Conservation (phyloP, 2,888 invertebrate species). For the Pollenia angustigena region DNA sequence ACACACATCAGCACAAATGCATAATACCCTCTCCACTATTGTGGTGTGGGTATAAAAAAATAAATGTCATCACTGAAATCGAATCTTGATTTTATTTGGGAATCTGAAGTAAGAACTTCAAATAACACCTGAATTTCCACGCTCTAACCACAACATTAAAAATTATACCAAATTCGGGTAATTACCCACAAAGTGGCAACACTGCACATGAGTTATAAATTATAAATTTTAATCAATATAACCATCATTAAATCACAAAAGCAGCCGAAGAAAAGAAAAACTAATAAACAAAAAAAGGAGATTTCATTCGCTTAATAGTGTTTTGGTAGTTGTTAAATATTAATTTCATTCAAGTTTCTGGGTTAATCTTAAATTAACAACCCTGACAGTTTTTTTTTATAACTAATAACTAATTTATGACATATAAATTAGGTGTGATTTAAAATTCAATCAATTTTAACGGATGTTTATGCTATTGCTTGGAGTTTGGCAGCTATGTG, state of each 20-base stretch:
- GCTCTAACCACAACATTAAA: too few species aligned
- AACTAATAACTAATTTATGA: background rate
- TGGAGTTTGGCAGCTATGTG: too few species aligned
- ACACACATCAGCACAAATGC: too few species aligned
- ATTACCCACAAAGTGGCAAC: too few species aligned
- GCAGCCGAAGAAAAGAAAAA: background rate
- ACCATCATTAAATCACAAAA: slow-evolving; percentile 12
- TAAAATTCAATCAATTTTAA: background rate
- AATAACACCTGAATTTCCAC: too few species aligned
- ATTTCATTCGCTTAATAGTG: slow-evolving; percentile 10
- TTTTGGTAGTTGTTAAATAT: background rate
- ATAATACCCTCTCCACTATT: too few species aligned
- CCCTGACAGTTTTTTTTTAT: slow-evolving; percentile 27
- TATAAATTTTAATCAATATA: slow-evolving; percentile 32
- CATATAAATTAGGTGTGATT: background rate
- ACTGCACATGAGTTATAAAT: slow-evolving; percentile 49
- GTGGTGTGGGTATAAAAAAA: too few species aligned
- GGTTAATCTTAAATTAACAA: slow-evolving; percentile 15
- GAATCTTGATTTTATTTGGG: too few species aligned
- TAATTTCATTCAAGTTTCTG: slow-evolving; percentile 8
- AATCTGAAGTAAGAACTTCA: too few species aligned
- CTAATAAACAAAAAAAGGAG: background rate
- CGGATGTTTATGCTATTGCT: slow-evolving; percentile 15
- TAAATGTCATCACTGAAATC: too few species aligned
- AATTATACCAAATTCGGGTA: too few species aligned